Evolutionary conservation across 2,888 invertebrate species (phyloP).

Genomic region (Laspeyria flexula): DNA sequence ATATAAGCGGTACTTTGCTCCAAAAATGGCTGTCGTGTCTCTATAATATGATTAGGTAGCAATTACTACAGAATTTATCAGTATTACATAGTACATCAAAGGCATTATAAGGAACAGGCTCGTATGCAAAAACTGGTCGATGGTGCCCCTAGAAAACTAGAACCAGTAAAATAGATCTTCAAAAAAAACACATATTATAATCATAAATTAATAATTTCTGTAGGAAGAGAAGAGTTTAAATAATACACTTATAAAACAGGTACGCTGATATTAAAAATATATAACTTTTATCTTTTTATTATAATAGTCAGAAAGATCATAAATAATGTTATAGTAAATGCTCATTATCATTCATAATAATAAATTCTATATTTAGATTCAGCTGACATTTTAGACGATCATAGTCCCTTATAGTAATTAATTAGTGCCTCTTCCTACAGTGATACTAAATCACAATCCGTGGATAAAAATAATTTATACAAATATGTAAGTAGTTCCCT

Average conservation of each 20-base stretch:
- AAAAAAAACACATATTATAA: not conserved
- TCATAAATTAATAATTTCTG: slow-evolving; percentile 3
- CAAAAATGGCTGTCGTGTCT: too few species aligned
- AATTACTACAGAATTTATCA: too few species aligned
- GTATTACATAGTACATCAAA: slow-evolving; percentile 4
- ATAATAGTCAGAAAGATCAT: slow-evolving; percentile 3
- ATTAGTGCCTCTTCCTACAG: slow-evolving; percentile 49
- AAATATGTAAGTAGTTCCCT: slow-evolving; percentile 24
- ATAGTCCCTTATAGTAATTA: slow-evolving; percentile 37
- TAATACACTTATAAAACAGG: slow-evolving; percentile 1
- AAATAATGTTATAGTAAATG: slow-evolving; percentile 6
- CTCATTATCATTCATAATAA: slow-evolving; percentile 13
- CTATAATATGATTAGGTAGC: too few species aligned
- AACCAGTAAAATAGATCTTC: not conserved
- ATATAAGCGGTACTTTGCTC: too few species aligned
- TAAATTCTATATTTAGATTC: slow-evolving; percentile 21
- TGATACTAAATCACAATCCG: slow-evolving; percentile 31
- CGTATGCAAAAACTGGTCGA: slow-evolving; percentile 15
- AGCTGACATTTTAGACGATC: slow-evolving; percentile 24
- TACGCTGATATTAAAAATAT: not conserved
- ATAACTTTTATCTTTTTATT: slow-evolving; percentile 3
- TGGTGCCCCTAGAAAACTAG: slow-evolving; percentile 20
- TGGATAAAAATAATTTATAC: slow-evolving; percentile 1
- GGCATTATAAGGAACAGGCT: slow-evolving; percentile 12
- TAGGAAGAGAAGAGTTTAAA: slow-evolving; percentile 7